Percentiles rank a stretch among this genome's conserved stretches.
phyloP scores from a whole-genome alignment of 92 coral and sea anemone genomes.

The Palythoa grandiflora region DNA sequence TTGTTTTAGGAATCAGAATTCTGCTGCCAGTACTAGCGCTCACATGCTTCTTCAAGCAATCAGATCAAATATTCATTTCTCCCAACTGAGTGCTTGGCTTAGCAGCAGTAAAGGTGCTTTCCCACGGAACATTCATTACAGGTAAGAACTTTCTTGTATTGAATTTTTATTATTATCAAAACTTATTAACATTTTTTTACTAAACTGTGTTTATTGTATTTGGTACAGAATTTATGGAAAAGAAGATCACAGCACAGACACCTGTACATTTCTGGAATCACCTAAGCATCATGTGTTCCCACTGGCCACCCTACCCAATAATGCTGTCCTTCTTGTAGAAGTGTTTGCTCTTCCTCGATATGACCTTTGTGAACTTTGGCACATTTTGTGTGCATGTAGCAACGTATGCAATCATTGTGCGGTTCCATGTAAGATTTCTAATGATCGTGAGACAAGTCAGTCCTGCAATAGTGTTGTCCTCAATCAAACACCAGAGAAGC shows the following conservation, averaged over 20 bases:
- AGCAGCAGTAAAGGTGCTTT: conserved; percentile 81
- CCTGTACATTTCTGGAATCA: background rate
- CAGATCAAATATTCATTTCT: conserved; percentile 92
- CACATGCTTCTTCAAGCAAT: conserved; percentile 90
- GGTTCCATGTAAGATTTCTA: background rate
- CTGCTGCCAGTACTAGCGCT: conserved; percentile 65
- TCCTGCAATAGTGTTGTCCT: background rate
- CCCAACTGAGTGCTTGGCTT: conserved; percentile 99
- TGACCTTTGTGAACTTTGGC: conserved; percentile 36
- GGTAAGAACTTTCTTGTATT: conserved; percentile 46
- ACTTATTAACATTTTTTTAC: background rate
- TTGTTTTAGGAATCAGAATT: conserved; percentile 25
- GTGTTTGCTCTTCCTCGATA: conserved; percentile 29
- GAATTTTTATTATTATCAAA: too few relatives aligned
- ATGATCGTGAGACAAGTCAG: background rate
- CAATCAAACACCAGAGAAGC: background rate
- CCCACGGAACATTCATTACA: conserved; percentile 75
- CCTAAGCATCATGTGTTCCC: conserved; percentile 43
- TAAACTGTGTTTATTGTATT: background rate
- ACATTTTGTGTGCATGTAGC: background rate
- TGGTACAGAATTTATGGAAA: conserved; percentile 29
- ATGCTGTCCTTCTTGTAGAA: conserved; percentile 21
- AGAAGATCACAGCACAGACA: background rate
- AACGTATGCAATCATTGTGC: conserved; percentile 5
- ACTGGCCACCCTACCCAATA: conserved; percentile 36